Conservation (phyloP, 2,113 vertebrate genomes). For the Mohoua ochrocephala region DNA sequence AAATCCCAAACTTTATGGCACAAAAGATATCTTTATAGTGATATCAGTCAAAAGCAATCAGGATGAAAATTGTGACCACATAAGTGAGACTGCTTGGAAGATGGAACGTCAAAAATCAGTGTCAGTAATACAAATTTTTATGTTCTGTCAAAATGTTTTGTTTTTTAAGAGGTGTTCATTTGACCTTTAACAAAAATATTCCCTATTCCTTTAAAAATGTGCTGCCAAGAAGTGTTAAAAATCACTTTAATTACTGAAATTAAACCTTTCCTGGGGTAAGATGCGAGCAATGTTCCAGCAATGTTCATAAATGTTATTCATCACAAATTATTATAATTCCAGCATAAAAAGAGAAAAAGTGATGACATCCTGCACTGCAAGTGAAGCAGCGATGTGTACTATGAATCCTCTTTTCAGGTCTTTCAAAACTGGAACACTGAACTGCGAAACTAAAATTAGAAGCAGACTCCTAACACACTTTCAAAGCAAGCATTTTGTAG, state of each 20-base stretch:
- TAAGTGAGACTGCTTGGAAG: not conserved
- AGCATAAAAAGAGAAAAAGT: not conserved
- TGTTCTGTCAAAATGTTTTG: not conserved
- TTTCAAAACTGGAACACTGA: not conserved
- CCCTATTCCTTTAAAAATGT: not conserved
- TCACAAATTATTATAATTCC: not conserved
- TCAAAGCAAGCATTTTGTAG: not conserved
- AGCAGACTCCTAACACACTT: not conserved
- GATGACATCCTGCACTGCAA: not conserved
- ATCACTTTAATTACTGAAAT: not conserved
- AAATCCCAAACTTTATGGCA: not conserved
- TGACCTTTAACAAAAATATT: not conserved
- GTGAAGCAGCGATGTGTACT: not conserved
- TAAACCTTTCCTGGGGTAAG: not conserved
- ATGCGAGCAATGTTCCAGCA: not conserved
- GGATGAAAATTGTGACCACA: not conserved
- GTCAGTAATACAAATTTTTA: not conserved
- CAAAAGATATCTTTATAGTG: not conserved
- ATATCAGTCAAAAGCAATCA: not conserved
- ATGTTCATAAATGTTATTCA: not conserved
- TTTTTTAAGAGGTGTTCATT: not conserved
- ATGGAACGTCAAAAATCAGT: not conserved
- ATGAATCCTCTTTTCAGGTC: not conserved
- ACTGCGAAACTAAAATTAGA: not conserved
- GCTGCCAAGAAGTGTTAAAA: not conserved